Base-by-base conservation (phyloP, 2,888 invertebrate species). In the Cryptus armator region DNA sequence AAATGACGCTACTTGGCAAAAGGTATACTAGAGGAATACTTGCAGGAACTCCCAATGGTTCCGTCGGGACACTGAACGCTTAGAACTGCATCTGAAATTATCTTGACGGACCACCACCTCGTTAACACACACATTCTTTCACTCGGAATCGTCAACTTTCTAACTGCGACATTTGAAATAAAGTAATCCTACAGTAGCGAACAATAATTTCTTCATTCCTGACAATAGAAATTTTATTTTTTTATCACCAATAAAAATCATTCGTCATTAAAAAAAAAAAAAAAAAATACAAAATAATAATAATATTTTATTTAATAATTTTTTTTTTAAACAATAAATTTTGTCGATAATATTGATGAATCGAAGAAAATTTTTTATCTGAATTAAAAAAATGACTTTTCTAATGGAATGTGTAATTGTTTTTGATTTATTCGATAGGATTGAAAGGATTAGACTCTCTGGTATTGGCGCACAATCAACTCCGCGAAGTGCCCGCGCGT, bases 381-480 rank as follows among this genome's bases (percentile, higher is more conserved):
- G 1, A 14, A 48, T 14, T n/a, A 19, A 24, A 1, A 10, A 12
- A 59, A 3, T 0, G 59, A 3, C 24, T 12, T 5, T 24, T 10
- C 29, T 24, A 14, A 24, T 29, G 12, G 5, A 6, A 59, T 48
- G 53, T 19, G 53, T 29, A 59, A 10, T 24, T 24, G 24, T 12
- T 37, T 37, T 37, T 12, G 12, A 59, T 56, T 86, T 72, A n/a
- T 24, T 81, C 92, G 91, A 16, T 92, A 98, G 98, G 98, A 89
- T 94, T 98, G 89, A 95, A 96, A 86, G 97, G 95, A 93, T 95
- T 98, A 91, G 98, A 98, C 93, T 97, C 97, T 0, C 94, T 98
- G 85, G 97, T 97, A 79, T 94, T 98, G 93, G 97, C 97, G 6
- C 97, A 98, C 93, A 98, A 98, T 94, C 96, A 96, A 92, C 95